Conservation (phyloP, 2,888 invertebrate species). For the Rhopalosiphum nymphaeae region DNA sequence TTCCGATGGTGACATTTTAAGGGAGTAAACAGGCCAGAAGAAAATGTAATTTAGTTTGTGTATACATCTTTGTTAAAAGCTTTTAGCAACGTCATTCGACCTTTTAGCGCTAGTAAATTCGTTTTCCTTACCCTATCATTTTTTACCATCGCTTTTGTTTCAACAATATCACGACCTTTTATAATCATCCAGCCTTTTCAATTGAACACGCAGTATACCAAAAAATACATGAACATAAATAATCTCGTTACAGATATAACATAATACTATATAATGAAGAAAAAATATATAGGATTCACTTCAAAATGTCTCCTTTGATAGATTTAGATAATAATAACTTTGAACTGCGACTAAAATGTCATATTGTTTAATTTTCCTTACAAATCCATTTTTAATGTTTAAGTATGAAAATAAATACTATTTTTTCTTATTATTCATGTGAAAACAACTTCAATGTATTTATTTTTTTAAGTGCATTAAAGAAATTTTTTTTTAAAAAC, state of each 20-base stretch:
- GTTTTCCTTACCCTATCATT: conserved; percentile 28
- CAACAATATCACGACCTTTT: conserved; percentile 12
- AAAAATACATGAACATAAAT: not conserved
- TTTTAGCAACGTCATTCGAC: conserved; percentile 40
- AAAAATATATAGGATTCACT: not conserved
- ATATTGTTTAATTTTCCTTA: not conserved
- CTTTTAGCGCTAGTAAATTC: conserved; percentile 28
- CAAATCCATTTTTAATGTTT: not conserved
- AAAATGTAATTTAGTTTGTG: conserved; percentile 37
- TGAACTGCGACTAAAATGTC: not conserved
- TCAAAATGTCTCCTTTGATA: not conserved
- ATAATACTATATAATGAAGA: not conserved
- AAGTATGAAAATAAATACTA: not conserved
- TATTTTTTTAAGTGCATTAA: not conserved
- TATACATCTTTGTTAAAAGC: conserved; percentile 44
- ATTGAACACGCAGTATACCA: not conserved
- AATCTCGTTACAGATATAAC: not conserved
- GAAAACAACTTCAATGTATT: not conserved
- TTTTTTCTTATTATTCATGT: not conserved
- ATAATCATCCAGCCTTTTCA: conserved; percentile 30
- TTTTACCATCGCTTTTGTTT: conserved; percentile 37
- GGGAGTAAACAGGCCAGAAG: not conserved
- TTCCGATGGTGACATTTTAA: conserved; percentile 21
- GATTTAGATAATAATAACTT: not conserved
- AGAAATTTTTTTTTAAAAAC: not conserved